A percentile compares a stretch with the other conserved stretches of the same genome.
Evolutionary conservation across 2,888 invertebrate species (phyloP).

Genomic region (Heliconius sara): DNA sequence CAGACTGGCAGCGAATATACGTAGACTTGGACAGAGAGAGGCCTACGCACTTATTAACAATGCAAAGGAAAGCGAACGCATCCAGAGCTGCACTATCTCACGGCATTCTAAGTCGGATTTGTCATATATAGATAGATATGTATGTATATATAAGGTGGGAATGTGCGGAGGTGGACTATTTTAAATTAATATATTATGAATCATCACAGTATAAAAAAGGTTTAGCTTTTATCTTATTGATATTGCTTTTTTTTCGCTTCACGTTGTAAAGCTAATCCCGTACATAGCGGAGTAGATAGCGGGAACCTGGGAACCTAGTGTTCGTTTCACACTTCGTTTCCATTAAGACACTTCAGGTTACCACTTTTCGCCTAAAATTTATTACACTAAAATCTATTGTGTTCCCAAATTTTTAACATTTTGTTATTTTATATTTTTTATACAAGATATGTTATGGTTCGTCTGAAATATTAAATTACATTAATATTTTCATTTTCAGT

Average conservation of each 20-base stretch:
- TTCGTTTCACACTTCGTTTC: no score
- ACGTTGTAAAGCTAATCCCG: no score
- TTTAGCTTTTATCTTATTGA: background rate
- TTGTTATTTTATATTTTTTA: no score
- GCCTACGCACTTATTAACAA: slow-evolving; percentile 51
- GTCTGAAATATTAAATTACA: no score
- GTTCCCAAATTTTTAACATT: no score
- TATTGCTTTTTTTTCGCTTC: background rate
- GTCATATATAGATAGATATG: slow-evolving; percentile 48
- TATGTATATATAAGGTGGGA: slow-evolving; percentile 58
- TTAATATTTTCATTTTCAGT: no score
- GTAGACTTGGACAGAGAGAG: slow-evolving; percentile 42
- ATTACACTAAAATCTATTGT: background rate
- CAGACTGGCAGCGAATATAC: slow-evolving; percentile 53
- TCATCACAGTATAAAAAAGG: background rate
- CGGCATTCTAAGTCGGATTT: slow-evolving; percentile 54
- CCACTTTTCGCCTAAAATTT: no score
- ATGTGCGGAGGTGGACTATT: slow-evolving; percentile 67
- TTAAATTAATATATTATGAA: slow-evolving; percentile 46
- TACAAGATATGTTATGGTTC: no score
- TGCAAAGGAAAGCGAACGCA: slow-evolving; percentile 50
- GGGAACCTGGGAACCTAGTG: no score
- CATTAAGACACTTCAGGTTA: no score
- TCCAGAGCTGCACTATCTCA: slow-evolving; percentile 34
- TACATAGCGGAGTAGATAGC: no score